A percentile compares a stretch with the other conserved stretches of the same genome.
phyloP scores from a whole-genome alignment of 2,888 invertebrate genomes.

The Harmothoe impar region DNA sequence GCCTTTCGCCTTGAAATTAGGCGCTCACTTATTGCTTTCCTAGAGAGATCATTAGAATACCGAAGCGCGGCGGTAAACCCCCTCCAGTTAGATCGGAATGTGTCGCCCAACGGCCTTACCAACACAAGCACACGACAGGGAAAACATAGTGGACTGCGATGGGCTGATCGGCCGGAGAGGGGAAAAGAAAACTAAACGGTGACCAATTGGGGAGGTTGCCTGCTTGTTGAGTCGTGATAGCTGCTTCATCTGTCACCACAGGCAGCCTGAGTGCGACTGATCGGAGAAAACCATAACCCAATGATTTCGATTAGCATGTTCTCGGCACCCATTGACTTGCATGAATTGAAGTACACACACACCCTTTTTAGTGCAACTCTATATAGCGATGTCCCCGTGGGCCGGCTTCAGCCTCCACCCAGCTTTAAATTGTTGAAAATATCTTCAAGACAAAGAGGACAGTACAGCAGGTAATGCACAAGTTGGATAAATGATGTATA shows the following conservation, averaged over 20 bases:
- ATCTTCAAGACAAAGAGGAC: no score
- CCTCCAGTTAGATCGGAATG: neutral
- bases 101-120: neutral
- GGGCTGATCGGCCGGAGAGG: no score
- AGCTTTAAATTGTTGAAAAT: no score
- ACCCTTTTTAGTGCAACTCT: no score
- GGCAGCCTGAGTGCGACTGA: neutral
- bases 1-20: constrained; percentile 47
- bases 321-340: neutral
- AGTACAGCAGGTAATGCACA: no score
- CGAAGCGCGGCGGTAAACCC: neutral
- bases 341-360: neutral
- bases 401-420: no score
- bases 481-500: no score
- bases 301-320: neutral
- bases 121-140: no score
- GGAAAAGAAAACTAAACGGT: neutral
- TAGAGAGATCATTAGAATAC: constrained; percentile 56
- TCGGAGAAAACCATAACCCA: neutral
- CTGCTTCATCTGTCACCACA: neutral
- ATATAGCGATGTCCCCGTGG: no score
- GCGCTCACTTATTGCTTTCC: constrained; percentile 51
- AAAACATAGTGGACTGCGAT: no score
- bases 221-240: neutral
- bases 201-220: neutral